These are phyloP conservation scores for Drosophila antonietae DNA, from an alignment of 2,888 invertebrate species.

Conservation along the genomic window DNA sequence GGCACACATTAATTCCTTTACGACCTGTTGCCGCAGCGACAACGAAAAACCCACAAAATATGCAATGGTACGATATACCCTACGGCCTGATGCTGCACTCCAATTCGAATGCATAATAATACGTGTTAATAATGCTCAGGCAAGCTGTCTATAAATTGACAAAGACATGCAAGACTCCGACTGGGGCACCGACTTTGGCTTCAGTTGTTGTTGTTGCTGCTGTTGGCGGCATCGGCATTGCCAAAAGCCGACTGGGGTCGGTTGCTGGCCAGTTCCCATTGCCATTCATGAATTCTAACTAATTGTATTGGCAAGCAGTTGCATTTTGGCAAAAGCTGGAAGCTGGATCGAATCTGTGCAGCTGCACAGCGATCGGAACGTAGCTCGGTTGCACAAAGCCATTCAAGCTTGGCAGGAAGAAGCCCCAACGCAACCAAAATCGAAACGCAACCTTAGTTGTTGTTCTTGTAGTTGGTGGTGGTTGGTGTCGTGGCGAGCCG, in stretches of 20 bases:
- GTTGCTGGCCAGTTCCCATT: constrained; percentile 36
- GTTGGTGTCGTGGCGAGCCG: constrained; percentile 49
- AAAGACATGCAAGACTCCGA: constrained; percentile 79
- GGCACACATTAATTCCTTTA: constrained; percentile 51
- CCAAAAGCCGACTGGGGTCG: constrained; percentile 71
- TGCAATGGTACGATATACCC: constrained; percentile 46
- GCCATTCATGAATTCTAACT: constrained; percentile 82
- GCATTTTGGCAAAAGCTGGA: constrained; percentile 57
- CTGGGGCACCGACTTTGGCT: constrained; percentile 34
- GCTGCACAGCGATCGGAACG: constrained; percentile 73
- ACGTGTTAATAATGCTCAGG: constrained; percentile 81
- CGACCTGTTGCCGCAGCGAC: constrained; percentile 26
- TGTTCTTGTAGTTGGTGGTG: constrained; percentile 19
- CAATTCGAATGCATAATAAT: constrained; percentile 73
- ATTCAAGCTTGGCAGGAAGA: constrained; percentile 61
- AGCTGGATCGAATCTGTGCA: constrained; percentile 77
- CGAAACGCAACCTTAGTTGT: constrained; percentile 53
- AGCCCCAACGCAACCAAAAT: constrained; percentile 39
- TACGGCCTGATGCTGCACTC: constrained; percentile 24
- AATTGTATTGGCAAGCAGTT: constrained; percentile 81
- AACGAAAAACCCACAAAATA: constrained; percentile 64
- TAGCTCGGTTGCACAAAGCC: constrained; percentile 59
- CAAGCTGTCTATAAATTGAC: constrained; percentile 81
- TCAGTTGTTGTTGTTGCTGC: constrained; percentile 16
- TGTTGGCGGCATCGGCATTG: constrained; percentile 48